These are phyloP conservation scores for Aspidoscelis tigris DNA, from an alignment of 2,113 vertebrate species.

Conservation along the genomic window DNA sequence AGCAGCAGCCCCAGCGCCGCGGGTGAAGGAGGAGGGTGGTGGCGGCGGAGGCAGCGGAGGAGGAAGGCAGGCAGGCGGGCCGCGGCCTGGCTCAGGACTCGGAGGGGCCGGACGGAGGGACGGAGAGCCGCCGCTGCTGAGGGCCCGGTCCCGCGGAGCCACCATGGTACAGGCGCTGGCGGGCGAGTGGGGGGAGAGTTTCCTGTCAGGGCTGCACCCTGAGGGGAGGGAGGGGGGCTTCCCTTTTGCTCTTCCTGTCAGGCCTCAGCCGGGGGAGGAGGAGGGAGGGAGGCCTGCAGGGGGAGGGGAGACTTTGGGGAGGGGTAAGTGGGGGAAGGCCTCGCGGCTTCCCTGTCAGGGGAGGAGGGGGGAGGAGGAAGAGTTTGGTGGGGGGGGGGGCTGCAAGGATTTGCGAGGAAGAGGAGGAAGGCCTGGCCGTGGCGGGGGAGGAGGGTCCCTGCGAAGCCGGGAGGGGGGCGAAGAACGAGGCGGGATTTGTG, in stretches of 20 bases:
- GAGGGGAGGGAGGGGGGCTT: no score
- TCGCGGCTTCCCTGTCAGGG: neutral
- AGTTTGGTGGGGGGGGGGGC: neutral
- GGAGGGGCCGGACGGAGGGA: slow-evolving; percentile 69
- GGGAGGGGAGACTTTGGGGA: neutral
- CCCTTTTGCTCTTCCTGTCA: neutral
- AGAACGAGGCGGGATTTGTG: no score
- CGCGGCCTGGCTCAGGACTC: slow-evolving; percentile 72
- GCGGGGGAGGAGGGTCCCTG: no score
- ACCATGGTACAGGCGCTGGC: slow-evolving; percentile 54
- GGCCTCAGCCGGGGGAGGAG: neutral
- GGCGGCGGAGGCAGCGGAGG: neutral
- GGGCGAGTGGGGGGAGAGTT: neutral
- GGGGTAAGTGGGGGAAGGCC: fast-evolving
- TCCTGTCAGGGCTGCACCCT: no score
- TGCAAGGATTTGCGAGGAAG: neutral
- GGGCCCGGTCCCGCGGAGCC: slow-evolving; percentile 57
- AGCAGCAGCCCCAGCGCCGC: no score
- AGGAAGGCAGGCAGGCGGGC: slow-evolving; percentile 47
- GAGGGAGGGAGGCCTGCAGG: neutral
- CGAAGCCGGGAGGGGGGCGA: no score
- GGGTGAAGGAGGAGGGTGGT: neutral
- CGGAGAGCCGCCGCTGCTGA: slow-evolving; percentile 64
- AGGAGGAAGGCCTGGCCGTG: neutral
- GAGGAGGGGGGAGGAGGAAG: neutral